Percentiles rank a stretch among this genome's conserved stretches.
Evolutionary conservation across 2,113 vertebrate genomes (phyloP).

Genomic region (Ploceus nigricollis): DNA sequence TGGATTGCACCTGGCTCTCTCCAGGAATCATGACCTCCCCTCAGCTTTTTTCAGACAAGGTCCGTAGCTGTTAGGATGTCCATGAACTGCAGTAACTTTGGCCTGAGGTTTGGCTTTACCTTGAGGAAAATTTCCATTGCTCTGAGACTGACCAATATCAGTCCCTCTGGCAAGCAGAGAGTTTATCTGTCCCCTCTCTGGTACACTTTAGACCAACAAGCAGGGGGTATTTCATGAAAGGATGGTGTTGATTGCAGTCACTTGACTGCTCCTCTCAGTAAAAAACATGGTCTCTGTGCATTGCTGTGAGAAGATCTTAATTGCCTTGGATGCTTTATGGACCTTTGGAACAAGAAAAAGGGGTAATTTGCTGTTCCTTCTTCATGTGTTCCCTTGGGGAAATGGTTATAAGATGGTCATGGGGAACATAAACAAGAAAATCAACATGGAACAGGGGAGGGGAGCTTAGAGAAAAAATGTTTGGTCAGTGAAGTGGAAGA

Average conservation of each 20-base stretch:
- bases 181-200: background rate
- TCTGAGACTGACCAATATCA: background rate
- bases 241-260: background rate
- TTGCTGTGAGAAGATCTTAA: background rate
- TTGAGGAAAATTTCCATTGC: conserved; percentile 40
- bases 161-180: background rate
- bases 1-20: background rate
- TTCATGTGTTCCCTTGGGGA: background rate
- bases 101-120: conserved; percentile 42
- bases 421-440: background rate
- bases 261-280: background rate
- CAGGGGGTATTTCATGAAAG: background rate
- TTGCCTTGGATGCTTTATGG: background rate
- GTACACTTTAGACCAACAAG: background rate
- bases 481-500: background rate
- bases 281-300: background rate
- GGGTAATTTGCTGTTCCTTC: background rate
- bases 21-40: background rate
- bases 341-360: background rate
- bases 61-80: background rate
- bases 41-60: background rate
- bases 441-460: background rate
- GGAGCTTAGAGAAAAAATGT: background rate
- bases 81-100: conserved; percentile 25
- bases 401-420: background rate